phyloP scores from a whole-genome alignment of 2,888 invertebrate species.

The Tupiocoris notatus region DNA sequence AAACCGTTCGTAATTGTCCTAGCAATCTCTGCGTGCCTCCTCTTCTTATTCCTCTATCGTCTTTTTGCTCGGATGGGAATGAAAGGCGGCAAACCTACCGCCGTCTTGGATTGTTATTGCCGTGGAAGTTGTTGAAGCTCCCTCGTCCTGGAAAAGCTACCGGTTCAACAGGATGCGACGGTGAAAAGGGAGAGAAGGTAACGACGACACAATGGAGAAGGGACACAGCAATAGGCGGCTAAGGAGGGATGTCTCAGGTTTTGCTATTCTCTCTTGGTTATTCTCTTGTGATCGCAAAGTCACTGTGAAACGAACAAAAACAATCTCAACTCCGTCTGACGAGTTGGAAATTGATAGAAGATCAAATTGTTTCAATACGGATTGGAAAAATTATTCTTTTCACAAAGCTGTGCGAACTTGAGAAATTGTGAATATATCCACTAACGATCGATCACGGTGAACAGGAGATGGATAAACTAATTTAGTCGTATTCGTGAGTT shows the following conservation, averaged over 20 bases:
- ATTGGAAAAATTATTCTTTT: no score
- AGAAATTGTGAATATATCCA: no score
- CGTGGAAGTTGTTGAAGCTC: slow-evolving; percentile 19
- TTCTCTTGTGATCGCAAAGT: no score
- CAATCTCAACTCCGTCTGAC: no score
- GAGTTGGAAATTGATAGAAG: no score
- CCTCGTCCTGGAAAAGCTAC: slow-evolving; percentile 14
- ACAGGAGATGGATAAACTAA: no score
- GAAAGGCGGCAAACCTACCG: neutral
- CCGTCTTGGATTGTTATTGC: slow-evolving; percentile 25
- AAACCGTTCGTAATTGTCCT: slow-evolving; percentile 31
- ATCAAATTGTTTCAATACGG: no score
- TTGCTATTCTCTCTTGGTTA: neutral
- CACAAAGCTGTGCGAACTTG: no score
- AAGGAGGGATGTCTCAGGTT: neutral
- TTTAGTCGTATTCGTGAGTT: no score
- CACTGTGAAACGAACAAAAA: no score
- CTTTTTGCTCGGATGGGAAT: neutral
- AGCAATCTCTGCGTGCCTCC: slow-evolving; percentile 11
- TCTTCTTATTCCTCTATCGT: neutral
- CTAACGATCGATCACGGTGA: no score
- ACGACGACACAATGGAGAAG: neutral
- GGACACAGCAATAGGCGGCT: neutral
- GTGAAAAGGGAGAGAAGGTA: slow-evolving; percentile 2
- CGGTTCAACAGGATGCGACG: slow-evolving; percentile 4